These are phyloP conservation scores for Turritopsis dohrnii DNA, from an alignment of 30 jellyfish, hydroid and myxozoan genomes.

Conservation along the genomic window DNA sequence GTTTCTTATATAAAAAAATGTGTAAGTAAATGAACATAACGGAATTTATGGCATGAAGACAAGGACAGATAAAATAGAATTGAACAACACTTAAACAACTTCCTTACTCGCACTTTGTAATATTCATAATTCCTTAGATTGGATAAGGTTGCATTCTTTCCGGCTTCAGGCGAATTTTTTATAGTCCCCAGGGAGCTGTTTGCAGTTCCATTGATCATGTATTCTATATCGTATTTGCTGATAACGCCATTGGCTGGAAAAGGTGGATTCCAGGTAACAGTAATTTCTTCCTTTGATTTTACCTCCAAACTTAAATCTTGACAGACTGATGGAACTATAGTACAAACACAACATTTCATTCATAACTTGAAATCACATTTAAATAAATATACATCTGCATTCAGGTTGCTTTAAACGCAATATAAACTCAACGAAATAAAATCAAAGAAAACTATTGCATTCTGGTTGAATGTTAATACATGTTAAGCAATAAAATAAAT, in stretches of 20 bases:
- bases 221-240: slow-evolving; percentile 4
- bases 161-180: background rate
- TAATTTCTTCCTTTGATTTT: background rate
- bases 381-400: no score
- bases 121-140: background rate
- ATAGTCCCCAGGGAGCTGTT: background rate
- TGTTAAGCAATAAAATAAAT: no score
- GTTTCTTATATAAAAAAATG: no score
- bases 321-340: slow-evolving; percentile 14
- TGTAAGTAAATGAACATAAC: no score
- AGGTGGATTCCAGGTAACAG: slow-evolving; percentile 18
- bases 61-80: no score
- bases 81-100: no score
- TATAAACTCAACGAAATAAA: no score
- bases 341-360: background rate
- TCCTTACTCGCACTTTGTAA: background rate
- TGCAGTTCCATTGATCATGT: background rate
- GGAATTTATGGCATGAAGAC: no score
- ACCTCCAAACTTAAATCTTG: background rate
- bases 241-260: slow-evolving; percentile 10
- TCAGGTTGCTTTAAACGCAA: no score
- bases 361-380: background rate
- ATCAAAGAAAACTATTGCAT: no score
- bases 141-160: background rate
- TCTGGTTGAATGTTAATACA: no score